Evolutionary conservation across 1,140 invertebrate genomes (phyloP), one percentile per base, ranked within the genome.

Genomic region (Drosophila kanapiae): DNA sequence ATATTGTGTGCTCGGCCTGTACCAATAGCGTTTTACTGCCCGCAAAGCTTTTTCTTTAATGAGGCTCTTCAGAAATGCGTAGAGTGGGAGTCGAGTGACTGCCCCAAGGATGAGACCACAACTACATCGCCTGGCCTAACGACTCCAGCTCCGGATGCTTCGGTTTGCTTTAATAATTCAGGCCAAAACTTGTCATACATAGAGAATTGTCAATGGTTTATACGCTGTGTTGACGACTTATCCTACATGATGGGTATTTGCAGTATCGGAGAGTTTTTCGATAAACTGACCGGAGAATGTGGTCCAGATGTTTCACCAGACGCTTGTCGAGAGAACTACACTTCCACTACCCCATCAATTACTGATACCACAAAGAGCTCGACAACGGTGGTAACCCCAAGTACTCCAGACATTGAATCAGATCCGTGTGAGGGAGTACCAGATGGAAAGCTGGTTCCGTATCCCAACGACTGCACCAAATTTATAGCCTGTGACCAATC

Each of bases 11-110:
- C 43, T 0, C 49, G 38, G 11, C 88, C 88, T 1, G 79, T 85
- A 8, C 87, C 87, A 3, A 78, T 85, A 38, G 88, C 88, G 2
- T 91, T 91, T 42, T 75, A 85, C n/a, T 91, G 88, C 31, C 69
- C 61, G 2, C 11, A 35, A 6, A 58, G 62, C 0, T 68, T 79
- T 18, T 88, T 75, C 58, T 91, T 91, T 27, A 88, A 57, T 23
- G 65, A 71, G n/a, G 40, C 18, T 5, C 33, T 47, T 13, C 78
- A 90, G 45, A 57, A 56, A 29, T 88, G 84, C 29, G 78, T 81
- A 0, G 56, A 64, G 14, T 84, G 72, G 81, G 65, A 64, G 5
- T 37, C 51, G 1, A 90, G 84, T 53, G 84, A 81, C 14, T 90
- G 84, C 6, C 14, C 60, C 1, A 5, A 49, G 1, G 18, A 4